Conservation (phyloP, 2,113 vertebrate genomes). For the Bucco capensis region DNA sequence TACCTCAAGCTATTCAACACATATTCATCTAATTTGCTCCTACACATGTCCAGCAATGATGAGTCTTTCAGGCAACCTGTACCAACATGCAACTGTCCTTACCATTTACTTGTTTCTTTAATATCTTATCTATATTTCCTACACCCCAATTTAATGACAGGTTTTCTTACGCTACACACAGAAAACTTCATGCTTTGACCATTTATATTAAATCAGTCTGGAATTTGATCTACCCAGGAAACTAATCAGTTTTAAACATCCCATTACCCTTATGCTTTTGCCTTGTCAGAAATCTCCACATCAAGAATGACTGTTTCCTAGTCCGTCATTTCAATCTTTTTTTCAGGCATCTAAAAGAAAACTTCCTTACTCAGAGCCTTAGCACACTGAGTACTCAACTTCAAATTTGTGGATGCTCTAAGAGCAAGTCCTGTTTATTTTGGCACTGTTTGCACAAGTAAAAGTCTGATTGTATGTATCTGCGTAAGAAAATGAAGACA, state of each 20-base stretch:
- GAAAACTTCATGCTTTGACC: not conserved
- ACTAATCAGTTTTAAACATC: slow-evolving; percentile 29
- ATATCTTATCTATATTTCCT: not conserved
- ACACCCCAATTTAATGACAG: not conserved
- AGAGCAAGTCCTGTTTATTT: slow-evolving; percentile 24
- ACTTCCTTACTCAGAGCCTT: not conserved
- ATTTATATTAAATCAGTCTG: slow-evolving; percentile 20
- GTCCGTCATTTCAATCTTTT: not conserved
- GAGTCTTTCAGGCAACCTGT: not conserved
- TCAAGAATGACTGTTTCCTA: not conserved
- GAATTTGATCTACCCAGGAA: slow-evolving; percentile 41
- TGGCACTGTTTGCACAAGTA: not conserved
- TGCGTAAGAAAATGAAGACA: not conserved
- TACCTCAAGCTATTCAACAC: not conserved
- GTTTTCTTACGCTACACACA: not conserved
- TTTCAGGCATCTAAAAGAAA: slow-evolving; percentile 16
- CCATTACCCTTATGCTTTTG: not conserved
- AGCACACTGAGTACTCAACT: not conserved
- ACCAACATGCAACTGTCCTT: not conserved
- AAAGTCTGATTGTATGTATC: slow-evolving; percentile 12
- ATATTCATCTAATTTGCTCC: not conserved
- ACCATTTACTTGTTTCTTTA: not conserved
- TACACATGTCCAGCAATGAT: accelerated
- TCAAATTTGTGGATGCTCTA: slow-evolving; percentile 20
- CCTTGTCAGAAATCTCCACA: not conserved